Conservation (phyloP, 1,140 invertebrate species). For the Gonioctena quinquepunctata region DNA sequence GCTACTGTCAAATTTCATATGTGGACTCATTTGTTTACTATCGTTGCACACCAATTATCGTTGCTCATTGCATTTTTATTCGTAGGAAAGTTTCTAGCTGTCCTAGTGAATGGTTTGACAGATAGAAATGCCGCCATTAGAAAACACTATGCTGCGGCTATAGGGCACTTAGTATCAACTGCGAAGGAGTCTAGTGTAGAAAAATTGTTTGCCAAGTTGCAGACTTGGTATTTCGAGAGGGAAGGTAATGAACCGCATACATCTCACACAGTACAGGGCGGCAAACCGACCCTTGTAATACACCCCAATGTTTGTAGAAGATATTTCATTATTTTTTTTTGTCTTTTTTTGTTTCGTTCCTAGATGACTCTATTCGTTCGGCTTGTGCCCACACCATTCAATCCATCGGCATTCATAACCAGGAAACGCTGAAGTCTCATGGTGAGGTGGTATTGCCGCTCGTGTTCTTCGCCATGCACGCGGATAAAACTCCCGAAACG, state of each 20-base stretch:
- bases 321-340: too few relatives aligned
- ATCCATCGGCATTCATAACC: constrained; percentile 80
- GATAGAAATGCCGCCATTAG: constrained; percentile 83
- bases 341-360: constrained; percentile 6
- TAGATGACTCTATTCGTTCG: constrained; percentile 71
- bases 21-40: too few relatives aligned
- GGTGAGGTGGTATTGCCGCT: constrained; percentile 79
- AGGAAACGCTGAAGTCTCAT: constrained; percentile 81
- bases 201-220: constrained; percentile 81
- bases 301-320: too few relatives aligned
- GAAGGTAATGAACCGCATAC: constrained; percentile 62
- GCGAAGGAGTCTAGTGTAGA: constrained; percentile 88
- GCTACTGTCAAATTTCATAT: too few relatives aligned
- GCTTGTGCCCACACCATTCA: constrained; percentile 80
- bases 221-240: constrained; percentile 71
- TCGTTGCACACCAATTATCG: too few relatives aligned
- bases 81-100: constrained; percentile 75
- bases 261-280: too few relatives aligned
- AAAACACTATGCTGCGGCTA: constrained; percentile 79
- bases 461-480: constrained; percentile 88
- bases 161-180: constrained; percentile 83
- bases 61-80: neutral
- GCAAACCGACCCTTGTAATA: too few relatives aligned
- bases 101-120: constrained; percentile 76
- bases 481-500: constrained; percentile 68